Percentiles rank a stretch among this genome's conserved stretches.
Conservation (phyloP, 2,113 vertebrate species). For the Esox niger region DNA sequence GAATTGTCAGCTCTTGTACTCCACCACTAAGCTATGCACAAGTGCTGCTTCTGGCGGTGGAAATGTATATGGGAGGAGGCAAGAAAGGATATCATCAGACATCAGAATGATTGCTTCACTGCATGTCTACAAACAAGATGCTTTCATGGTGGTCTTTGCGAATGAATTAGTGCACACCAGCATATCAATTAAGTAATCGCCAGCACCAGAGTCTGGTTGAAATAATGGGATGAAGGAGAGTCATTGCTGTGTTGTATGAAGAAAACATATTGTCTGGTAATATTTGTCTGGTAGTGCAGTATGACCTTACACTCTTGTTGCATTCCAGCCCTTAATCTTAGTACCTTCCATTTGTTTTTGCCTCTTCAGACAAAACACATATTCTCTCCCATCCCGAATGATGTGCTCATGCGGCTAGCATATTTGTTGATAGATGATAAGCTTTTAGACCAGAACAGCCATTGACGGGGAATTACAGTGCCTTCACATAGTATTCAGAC, state of each 20-base stretch:
- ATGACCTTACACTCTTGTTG: slow-evolving; percentile 23
- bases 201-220: slow-evolving; percentile 7
- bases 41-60: slow-evolving; percentile 19
- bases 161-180: slow-evolving; percentile 16
- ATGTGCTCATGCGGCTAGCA: slow-evolving; percentile 42
- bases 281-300: slow-evolving; percentile 21
- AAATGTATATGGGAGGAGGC: slow-evolving; percentile 7
- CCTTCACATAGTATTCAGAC: too few relatives aligned
- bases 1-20: slow-evolving; percentile 33
- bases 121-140: too few relatives aligned
- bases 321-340: slow-evolving; percentile 4
- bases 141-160: slow-evolving; percentile 9
- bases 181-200: slow-evolving; percentile 42
- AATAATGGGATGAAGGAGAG: slow-evolving; percentile 15
- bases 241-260: slow-evolving; percentile 16
- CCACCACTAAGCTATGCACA: slow-evolving; percentile 9
- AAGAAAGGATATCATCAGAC: neutral
- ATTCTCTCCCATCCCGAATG: slow-evolving; percentile 40
- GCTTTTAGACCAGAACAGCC: too few relatives aligned
- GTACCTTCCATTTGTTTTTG: neutral
- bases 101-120: neutral
- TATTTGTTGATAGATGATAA: slow-evolving; percentile 18
- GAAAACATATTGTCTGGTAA: slow-evolving; percentile 37
- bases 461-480: neutral
- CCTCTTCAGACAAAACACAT: slow-evolving; percentile 33